Evolutionary conservation across 1,140 invertebrate species (phyloP).

Genomic region (Zophobas morio): DNA sequence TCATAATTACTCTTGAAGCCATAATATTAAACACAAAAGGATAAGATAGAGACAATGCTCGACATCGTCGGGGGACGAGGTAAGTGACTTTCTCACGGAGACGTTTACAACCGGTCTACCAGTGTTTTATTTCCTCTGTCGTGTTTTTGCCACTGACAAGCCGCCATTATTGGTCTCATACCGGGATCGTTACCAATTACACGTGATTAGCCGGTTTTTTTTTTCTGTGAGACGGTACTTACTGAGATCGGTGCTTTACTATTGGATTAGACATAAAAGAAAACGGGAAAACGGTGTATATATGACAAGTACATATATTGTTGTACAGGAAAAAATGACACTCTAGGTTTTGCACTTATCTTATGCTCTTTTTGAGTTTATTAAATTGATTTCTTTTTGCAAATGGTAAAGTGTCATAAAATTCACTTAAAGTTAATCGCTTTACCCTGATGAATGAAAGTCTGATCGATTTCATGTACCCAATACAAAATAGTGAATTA

Average conservation of each 20-base stretch:
- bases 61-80: slow-evolving; percentile 20
- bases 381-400: too few relatives aligned
- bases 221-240: neutral
- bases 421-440: too few relatives aligned
- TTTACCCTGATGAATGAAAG: too few relatives aligned
- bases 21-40: slow-evolving; percentile 44
- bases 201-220: slow-evolving; percentile 58
- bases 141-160: slow-evolving; percentile 55
- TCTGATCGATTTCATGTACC: too few relatives aligned
- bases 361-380: too few relatives aligned
- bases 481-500: too few relatives aligned
- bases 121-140: slow-evolving; percentile 55
- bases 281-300: too few relatives aligned
- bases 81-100: slow-evolving; percentile 54
- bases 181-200: slow-evolving; percentile 59
- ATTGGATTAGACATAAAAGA: neutral
- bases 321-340: too few relatives aligned
- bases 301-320: too few relatives aligned
- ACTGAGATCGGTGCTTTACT: slow-evolving; percentile 44
- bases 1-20: slow-evolving; percentile 48
- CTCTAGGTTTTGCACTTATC: too few relatives aligned
- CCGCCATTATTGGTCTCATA: slow-evolving; percentile 56
- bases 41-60: slow-evolving; percentile 51
- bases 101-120: slow-evolving; percentile 55
- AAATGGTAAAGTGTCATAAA: too few relatives aligned